Conservation (phyloP, 1,140 invertebrate genomes). For the Tetraneura akinire region DNA sequence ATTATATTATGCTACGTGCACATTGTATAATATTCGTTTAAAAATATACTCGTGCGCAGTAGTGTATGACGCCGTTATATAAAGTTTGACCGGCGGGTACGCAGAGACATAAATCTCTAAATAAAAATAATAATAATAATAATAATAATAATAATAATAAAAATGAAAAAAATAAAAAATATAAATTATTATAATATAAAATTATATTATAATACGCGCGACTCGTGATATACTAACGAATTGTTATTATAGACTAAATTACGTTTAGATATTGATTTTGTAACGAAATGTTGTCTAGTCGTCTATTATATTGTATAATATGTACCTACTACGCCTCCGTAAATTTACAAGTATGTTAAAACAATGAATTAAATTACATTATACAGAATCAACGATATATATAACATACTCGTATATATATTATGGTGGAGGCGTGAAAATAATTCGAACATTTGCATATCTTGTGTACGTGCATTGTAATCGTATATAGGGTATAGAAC, state of each 20-base stretch:
- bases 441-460: too few relatives aligned
- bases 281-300: not conserved
- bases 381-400: not conserved
- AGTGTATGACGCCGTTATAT: not conserved
- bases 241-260: not conserved
- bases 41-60: conserved; percentile 13
- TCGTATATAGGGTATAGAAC: too few relatives aligned
- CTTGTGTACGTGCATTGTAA: too few relatives aligned
- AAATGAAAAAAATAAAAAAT: too few relatives aligned
- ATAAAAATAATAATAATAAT: too few relatives aligned
- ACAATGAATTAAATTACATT: conserved; percentile 26
- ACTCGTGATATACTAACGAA: not conserved
- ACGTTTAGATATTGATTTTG: not conserved
- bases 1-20: not conserved
- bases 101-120: conserved; percentile 9
- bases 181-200: too few relatives aligned
- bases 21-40: conserved; percentile 1
- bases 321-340: not conserved
- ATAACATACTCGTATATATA: too few relatives aligned
- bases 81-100: conserved; percentile 3
- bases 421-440: conserved; percentile 15
- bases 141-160: too few relatives aligned
- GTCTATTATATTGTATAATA: too few relatives aligned
- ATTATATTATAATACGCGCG: not conserved
- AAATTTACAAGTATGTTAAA: not conserved